Evolutionary conservation across 2,797 vertebrate genomes (phyloP), one percentile per base, ranked within the genome.

Genomic region (Salmo trutta): DNA sequence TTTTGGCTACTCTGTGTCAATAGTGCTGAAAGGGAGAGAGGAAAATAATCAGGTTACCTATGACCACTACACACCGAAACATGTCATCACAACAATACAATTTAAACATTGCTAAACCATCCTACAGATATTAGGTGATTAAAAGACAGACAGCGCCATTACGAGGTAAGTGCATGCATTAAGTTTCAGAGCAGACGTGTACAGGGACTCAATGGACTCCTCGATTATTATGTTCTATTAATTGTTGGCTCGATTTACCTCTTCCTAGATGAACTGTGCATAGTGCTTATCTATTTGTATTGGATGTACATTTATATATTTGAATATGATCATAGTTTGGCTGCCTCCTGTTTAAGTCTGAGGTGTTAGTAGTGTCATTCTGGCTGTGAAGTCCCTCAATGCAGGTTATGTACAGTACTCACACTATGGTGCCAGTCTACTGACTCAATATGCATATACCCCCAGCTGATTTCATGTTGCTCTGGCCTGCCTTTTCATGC

Each of bases 381-480:
- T 88, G 88, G 81, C 85, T 81, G 81, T 79, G 80, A 81, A 86
- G 82, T 82, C 84, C 82, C 84, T 77, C 31, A 81, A 64, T 5
- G 17, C 54, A 19, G 7, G 15, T 84, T 71, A 75, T 79, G 76
- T 89, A 84, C 86, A 86, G 86, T 81, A 81, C 81, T 86, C 76
- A 80, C 82, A 80, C 85, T 91, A 90, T 91, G 88, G n/a, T 87
- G 75, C 81, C 79, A 75, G 87, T 78, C 81, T 90, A 76, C 73
- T 16, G 70, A 5, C 27, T 27, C 51, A 19, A 17, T 66, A 67
- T 80, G 84, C 87, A 85, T 79, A 47, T 86, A 89, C 77, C 78
- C 87, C 83, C 33, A 84, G 73, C 87, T 88, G 89, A 92, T 92
- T 92, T 92, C 90, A 92, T 87, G 90, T 83, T 84, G 85, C 75